A percentile compares a stretch with the other conserved stretches of the same genome.
phyloP scores from a whole-genome alignment of 2,888 invertebrate species.

The Strigamia maritima region DNA sequence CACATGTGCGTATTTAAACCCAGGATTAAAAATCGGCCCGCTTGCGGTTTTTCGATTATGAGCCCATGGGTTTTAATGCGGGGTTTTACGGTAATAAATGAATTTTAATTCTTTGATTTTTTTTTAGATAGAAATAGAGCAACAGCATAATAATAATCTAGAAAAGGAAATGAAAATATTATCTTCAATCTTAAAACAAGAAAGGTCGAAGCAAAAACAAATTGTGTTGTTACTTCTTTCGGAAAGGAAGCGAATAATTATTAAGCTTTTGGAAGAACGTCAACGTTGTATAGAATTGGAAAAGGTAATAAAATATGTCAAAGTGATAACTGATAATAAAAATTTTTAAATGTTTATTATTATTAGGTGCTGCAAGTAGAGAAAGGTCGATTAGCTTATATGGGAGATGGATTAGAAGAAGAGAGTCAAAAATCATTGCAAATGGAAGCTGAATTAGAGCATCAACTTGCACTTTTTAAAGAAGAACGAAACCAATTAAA shows the following conservation, averaged over 20 bases:
- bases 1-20: too few species aligned
- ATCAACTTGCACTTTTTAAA: constrained; percentile 72
- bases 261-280: constrained; percentile 74
- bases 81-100: too few species aligned
- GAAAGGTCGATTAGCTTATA: constrained; percentile 71
- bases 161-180: constrained; percentile 66
- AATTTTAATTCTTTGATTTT: too few species aligned
- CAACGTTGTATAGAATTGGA: constrained; percentile 72
- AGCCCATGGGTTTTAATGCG: too few species aligned
- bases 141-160: constrained; percentile 64
- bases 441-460: constrained; percentile 82
- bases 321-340: too few species aligned
- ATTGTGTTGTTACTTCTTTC: constrained; percentile 70
- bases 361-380: constrained; percentile 61
- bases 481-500: constrained; percentile 66
- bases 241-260: constrained; percentile 71
- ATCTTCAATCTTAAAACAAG: constrained; percentile 65
- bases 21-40: too few species aligned
- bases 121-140: too few species aligned
- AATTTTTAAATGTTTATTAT: too few species aligned
- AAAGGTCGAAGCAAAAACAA: constrained; percentile 69
- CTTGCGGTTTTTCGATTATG: too few species aligned
- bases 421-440: constrained; percentile 80
- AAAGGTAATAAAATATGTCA: constrained; percentile 57
- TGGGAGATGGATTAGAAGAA: constrained; percentile 79